Conservation (phyloP, 2,113 vertebrate species). For the Saimiri boliviensis region DNA sequence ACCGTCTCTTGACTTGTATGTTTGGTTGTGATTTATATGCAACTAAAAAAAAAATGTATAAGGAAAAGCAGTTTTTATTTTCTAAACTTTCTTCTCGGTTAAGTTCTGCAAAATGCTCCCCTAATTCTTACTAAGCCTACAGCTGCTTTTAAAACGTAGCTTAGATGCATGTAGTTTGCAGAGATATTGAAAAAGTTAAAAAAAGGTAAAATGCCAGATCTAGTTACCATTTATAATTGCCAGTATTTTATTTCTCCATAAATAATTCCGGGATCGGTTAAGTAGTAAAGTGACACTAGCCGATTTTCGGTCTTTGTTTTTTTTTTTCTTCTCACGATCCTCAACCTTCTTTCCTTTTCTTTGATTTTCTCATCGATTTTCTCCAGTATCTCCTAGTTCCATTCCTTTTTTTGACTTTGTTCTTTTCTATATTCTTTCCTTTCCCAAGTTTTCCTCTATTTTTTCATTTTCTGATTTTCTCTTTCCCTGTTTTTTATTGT, state of each 20-base stretch:
- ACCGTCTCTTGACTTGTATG: neutral
- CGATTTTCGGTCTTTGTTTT: neutral
- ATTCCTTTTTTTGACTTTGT: neutral
- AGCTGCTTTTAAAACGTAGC: neutral
- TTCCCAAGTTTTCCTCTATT: neutral
- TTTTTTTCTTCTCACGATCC: neutral
- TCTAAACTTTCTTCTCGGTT: neutral
- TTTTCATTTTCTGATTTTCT: neutral
- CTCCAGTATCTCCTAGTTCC: neutral
- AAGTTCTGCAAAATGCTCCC: neutral
- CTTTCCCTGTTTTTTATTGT: fast-evolving
- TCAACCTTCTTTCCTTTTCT: neutral
- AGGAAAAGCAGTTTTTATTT: neutral
- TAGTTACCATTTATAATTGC: neutral
- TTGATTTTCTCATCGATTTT: neutral
- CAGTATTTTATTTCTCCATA: neutral
- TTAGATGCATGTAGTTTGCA: neutral
- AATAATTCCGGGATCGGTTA: neutral
- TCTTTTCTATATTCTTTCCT: neutral
- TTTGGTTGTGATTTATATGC: neutral
- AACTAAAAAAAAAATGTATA: neutral
- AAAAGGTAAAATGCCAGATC: neutral
- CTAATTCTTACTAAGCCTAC: neutral
- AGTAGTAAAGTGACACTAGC: neutral
- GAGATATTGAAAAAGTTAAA: neutral